Base-by-base conservation (phyloP, 2,888 invertebrate genomes). In the Tipula confusa region DNA sequence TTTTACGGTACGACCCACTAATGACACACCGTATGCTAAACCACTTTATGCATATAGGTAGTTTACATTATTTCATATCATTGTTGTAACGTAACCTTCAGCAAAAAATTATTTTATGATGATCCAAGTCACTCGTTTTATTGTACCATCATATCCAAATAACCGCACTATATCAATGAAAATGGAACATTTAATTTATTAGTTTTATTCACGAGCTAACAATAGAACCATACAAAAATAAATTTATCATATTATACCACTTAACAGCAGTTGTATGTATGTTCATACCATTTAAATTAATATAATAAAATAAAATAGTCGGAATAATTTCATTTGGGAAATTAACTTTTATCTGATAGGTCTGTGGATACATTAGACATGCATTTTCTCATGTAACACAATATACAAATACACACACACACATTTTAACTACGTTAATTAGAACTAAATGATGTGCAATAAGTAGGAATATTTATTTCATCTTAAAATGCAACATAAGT, bases 301-400 rank as follows among this genome's bases (percentile, higher is more conserved):
- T 64, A 64, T 24, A 18, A 64, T 9, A 64, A 18, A 64, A 33
- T 33, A 64, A 64, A 2, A 24, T 15, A 24, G 64, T 64, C 64
- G 64, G 64, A 64, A 64, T 64, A 64, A 64, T 64, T 64, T 64
- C 64, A 64, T 64, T 64, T 64, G 64, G 64, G 64, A 64, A 64
- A 64, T 64, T 64, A 64, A 64, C 18, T 24, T 64, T 64, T 64
- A 64, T 64, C 64, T 64, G 64, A 64, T 64, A n/a, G 64, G 64
- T 24, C n/a, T n/a, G n/a, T 1, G 24, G 24, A 24, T 64, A 24
- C 64, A 64, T 24, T n/a, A 15, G 64, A 7, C 64, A 64, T 24
- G 64, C 64, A 64, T 18, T 24, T 64, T 43, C 9, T 24, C 64
- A 64, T 64, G n/a, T 43, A 43, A 43, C 1, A 24, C 18, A 7